phyloP scores from a whole-genome alignment of 1,140 invertebrate species.

The Tetragonula clypearis region DNA sequence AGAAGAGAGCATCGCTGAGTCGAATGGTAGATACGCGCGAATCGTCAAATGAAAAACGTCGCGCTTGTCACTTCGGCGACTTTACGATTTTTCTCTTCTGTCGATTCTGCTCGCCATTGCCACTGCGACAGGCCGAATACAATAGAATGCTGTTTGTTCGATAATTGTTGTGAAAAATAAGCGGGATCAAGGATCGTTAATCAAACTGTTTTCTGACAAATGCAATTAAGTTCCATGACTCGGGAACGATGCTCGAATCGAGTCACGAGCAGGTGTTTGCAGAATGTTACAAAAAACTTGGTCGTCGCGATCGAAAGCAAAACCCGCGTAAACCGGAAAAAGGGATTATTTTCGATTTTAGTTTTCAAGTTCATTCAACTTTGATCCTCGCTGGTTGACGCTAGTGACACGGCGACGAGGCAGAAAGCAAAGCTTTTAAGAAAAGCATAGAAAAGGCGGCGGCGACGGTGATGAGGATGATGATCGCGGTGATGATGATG shows the following conservation, averaged over 20 bases:
- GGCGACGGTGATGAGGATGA: conserved; percentile 37
- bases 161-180: too few species aligned
- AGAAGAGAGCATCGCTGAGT: conserved; percentile 31
- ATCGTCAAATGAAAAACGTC: conserved; percentile 11
- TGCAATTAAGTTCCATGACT: neutral
- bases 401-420: conserved; percentile 5
- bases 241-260: neutral
- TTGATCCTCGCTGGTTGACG: neutral
- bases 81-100: neutral
- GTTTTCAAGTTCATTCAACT: conserved; percentile 23
- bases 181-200: neutral
- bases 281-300: too few species aligned
- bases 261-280: neutral
- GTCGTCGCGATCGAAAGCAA: neutral
- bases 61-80: neutral
- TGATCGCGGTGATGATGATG: conserved; percentile 25
- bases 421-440: conserved; percentile 31
- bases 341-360: neutral
- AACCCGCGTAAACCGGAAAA: neutral
- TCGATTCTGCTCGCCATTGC: neutral
- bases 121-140: neutral
- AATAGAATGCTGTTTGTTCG: neutral
- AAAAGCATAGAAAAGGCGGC: conserved; percentile 28
- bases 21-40: conserved; percentile 5
- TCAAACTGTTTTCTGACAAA: neutral